phyloP scores from a whole-genome alignment of 2,888 invertebrate species.

The Phortica okadai region DNA sequence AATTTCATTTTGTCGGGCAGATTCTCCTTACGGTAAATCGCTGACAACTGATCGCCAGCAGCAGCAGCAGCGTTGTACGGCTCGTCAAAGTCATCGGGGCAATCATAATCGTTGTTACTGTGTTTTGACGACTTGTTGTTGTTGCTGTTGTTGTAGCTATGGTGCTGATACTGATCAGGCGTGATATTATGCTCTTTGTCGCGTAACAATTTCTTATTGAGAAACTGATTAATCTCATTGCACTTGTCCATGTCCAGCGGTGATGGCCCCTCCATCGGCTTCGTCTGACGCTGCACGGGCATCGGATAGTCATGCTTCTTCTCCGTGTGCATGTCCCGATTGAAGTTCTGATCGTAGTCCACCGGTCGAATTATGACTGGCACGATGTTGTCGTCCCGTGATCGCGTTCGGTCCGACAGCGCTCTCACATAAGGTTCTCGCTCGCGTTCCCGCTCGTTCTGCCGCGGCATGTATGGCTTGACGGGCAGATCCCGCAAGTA shows the following conservation, averaged over 20 bases:
- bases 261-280: slow-evolving; percentile 47
- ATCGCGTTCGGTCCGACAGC: neutral
- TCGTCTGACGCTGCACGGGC: slow-evolving; percentile 44
- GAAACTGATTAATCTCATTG: slow-evolving; percentile 71
- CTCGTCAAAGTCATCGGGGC: slow-evolving; percentile 67
- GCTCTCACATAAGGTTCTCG: slow-evolving; percentile 22
- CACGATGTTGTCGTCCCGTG: slow-evolving; percentile 74
- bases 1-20: slow-evolving; percentile 76
- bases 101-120: slow-evolving; percentile 51
- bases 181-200: slow-evolving; percentile 49
- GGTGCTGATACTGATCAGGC: slow-evolving; percentile 44
- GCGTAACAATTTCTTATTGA: slow-evolving; percentile 70
- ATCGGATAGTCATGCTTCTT: slow-evolving; percentile 53
- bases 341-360: slow-evolving; percentile 75
- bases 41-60: slow-evolving; percentile 52
- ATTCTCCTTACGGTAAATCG: slow-evolving; percentile 72
- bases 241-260: slow-evolving; percentile 72
- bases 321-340: slow-evolving; percentile 72
- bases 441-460: slow-evolving; percentile 30
- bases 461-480: slow-evolving; percentile 71
- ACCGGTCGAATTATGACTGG: slow-evolving; percentile 75
- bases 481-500: slow-evolving; percentile 75
- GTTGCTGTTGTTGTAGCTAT: slow-evolving; percentile 37
- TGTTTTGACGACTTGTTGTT: slow-evolving; percentile 50
- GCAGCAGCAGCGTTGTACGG: slow-evolving; percentile 59